These are phyloP conservation scores for Apogon talboti DNA, from an alignment of 2,797 vertebrate species.

Conservation along the genomic window DNA sequence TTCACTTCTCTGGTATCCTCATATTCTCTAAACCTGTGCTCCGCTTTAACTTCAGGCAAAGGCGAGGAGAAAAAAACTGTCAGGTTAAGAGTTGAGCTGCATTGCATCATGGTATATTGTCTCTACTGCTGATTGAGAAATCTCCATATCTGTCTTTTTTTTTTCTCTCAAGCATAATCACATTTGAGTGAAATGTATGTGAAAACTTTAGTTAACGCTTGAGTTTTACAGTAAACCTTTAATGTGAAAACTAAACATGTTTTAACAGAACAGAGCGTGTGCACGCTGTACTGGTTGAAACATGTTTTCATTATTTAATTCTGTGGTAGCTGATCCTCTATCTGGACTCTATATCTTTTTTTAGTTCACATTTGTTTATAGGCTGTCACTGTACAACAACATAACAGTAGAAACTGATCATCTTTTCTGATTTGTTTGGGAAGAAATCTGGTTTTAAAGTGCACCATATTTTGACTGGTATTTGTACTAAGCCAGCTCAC, in stretches of 20 bases:
- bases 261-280: constrained; percentile 27
- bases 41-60: not conserved
- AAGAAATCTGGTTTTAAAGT: constrained; percentile 12
- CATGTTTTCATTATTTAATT: constrained; percentile 23
- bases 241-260: constrained; percentile 18
- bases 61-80: not conserved
- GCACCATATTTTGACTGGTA: constrained; percentile 5
- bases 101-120: constrained; percentile 9
- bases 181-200: too few relatives aligned
- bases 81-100: constrained; percentile 2
- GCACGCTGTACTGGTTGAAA: constrained; percentile 31
- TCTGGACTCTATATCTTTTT: constrained; percentile 2
- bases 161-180: too few relatives aligned
- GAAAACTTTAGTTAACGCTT: too few relatives aligned
- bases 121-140: not conserved
- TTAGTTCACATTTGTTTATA: not conserved
- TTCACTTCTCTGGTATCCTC: not conserved
- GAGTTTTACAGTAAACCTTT: not conserved
- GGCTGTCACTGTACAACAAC: too few relatives aligned
- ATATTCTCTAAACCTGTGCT: not conserved
- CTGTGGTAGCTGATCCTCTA: constrained; percentile 2
- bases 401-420: too few relatives aligned
- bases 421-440: not conserved
- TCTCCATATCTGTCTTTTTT: not conserved
- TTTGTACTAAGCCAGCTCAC: constrained; percentile 2